Evolutionary conservation across 2,797 vertebrate genomes (phyloP), one percentile per base, ranked within the genome.

Genomic region (Molossus alvarezi): DNA sequence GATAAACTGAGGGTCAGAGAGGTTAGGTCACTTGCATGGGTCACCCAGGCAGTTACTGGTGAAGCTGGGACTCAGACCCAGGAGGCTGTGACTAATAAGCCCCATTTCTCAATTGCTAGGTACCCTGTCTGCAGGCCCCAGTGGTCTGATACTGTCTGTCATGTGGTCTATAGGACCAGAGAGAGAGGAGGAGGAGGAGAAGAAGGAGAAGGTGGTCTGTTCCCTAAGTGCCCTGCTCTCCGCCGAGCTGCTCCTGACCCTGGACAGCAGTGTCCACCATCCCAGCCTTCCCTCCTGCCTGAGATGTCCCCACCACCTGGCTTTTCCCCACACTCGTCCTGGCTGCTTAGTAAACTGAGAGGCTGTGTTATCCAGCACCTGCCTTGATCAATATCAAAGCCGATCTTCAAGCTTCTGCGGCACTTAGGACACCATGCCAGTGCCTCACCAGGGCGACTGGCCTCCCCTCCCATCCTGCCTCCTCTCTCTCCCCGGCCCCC

Each of bases 381-480:
- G 5, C 48, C 29, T 4, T 2, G 37, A 65, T 9, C 67, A 20
- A 0, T 2, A 3, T 20, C 45, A 5, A 62, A 62, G 45, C 55
- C 10, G 10, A 5, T 12, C n/a, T 60, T 33, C 20, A 29, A 57
- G 72, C 13, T 41, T 57, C 65, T 7, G 20, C 13, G 72, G 37
- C 62, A 57, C 18, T 11, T n/a, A 57, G 86, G 17, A 76, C 4
- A 20, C 23, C 37, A 20, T 9, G 67, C 29, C 48, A 18, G 0
- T 0, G 9, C n/a, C n/a, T 62, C 41, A 14, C 60, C 3, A 1
- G 17, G 67, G 25, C 0, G 0, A 12, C 72, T 5, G 41, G 45
- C 55, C 69, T 64, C n/a, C 45, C 20, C 62, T 29, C 21, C 3
- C 5, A 9, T 7, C 37, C 82, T 8, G 1, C 4, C 18, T 64